These are phyloP conservation scores for Melolontha melolontha DNA, from an alignment of 2,888 invertebrate species.

Conservation along the genomic window DNA sequence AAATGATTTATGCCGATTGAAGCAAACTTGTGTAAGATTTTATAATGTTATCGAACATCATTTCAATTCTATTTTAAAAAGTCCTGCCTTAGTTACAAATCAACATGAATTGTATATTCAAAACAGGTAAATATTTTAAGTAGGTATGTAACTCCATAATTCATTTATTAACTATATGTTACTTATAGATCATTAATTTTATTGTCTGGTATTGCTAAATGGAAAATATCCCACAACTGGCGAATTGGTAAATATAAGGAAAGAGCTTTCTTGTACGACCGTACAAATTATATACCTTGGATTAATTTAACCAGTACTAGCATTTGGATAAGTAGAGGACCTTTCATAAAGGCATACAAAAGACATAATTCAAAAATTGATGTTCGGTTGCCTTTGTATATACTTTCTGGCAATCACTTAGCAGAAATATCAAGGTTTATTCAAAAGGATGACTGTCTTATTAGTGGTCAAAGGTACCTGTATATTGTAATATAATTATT, in stretches of 20 bases:
- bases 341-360: slow-evolving; percentile 59
- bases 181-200: slow-evolving; percentile 42
- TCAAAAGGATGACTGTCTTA: slow-evolving; percentile 49
- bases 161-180: slow-evolving; percentile 7
- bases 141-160: background rate
- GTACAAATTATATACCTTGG: slow-evolving; percentile 68
- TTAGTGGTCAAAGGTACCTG: slow-evolving; percentile 17
- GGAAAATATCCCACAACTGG: slow-evolving; percentile 70
- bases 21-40: slow-evolving; percentile 66
- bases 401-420: slow-evolving; percentile 51
- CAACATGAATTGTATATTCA: slow-evolving; percentile 45
- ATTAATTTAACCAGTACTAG: slow-evolving; percentile 66
- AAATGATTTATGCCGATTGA: slow-evolving; percentile 67
- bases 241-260: slow-evolving; percentile 68
- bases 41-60: slow-evolving; percentile 62
- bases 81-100: slow-evolving; percentile 47
- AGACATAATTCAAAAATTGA: slow-evolving; percentile 51
- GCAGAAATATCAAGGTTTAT: slow-evolving; percentile 67
- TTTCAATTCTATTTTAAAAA: slow-evolving; percentile 21
- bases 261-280: slow-evolving; percentile 63
- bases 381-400: slow-evolving; percentile 47
- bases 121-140: slow-evolving; percentile 45
- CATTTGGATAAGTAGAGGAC: slow-evolving; percentile 70
- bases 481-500: background rate
- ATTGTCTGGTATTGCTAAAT: slow-evolving; percentile 54